Evolutionary conservation across 1,140 invertebrate genomes (phyloP).

Genomic region (Babylonia areolata): DNA sequence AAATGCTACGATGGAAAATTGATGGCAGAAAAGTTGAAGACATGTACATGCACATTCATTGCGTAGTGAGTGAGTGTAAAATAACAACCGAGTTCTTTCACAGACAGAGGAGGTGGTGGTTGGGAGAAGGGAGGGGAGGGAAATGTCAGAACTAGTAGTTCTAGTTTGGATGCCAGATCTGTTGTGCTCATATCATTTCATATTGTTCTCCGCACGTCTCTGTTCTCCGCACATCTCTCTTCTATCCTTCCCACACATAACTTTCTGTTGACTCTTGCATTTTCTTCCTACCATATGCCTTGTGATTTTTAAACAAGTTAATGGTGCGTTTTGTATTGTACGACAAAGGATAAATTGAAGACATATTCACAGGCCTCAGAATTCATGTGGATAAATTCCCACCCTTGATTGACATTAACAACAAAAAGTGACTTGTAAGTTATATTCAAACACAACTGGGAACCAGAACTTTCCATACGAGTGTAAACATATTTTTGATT

Average conservation of each 20-base stretch:
- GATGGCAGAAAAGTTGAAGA: neutral
- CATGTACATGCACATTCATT: neutral
- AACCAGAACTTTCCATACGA: neutral
- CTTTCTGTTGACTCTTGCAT: neutral
- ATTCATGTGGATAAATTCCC: neutral
- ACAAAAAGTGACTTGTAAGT: neutral
- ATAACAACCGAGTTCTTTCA: neutral
- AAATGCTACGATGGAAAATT: too few relatives aligned
- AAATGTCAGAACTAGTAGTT: neutral
- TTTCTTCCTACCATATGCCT: slow-evolving; percentile 12
- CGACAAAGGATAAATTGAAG: neutral
- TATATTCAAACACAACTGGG: neutral
- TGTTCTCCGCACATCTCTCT: neutral
- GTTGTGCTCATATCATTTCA: neutral
- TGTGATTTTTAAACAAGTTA: slow-evolving; percentile 13
- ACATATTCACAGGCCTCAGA: neutral
- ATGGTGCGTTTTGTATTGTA: neutral
- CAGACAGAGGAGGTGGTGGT: neutral
- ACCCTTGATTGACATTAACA: too few relatives aligned
- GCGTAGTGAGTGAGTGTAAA: neutral
- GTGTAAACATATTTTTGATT: slow-evolving; percentile 17
- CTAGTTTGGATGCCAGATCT: slow-evolving; percentile 7
- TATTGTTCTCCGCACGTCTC: neutral
- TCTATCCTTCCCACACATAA: too few relatives aligned
- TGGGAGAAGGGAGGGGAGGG: neutral